These are phyloP conservation scores for Antigone vipio DNA, from an alignment of 2,113 vertebrate genomes.

Conservation along the genomic window DNA sequence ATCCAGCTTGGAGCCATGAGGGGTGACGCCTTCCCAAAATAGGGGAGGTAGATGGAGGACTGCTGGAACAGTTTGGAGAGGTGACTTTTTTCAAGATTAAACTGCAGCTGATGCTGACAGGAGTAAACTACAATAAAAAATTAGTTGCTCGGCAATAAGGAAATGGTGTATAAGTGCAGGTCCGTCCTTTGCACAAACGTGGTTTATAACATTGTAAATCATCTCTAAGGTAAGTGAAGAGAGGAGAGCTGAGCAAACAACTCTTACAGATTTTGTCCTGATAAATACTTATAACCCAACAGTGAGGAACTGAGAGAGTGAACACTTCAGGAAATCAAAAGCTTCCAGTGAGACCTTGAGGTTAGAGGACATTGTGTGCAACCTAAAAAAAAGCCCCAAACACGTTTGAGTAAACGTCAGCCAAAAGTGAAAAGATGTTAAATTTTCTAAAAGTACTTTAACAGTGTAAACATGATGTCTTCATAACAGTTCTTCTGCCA, in stretches of 20 bases:
- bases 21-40: neutral
- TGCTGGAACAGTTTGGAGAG: neutral
- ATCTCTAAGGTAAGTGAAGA: neutral
- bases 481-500: neutral
- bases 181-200: neutral
- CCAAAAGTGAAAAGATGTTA: neutral
- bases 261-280: neutral
- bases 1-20: neutral
- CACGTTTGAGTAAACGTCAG: neutral
- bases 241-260: neutral
- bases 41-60: neutral
- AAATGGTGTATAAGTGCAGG: neutral
- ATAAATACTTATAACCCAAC: neutral
- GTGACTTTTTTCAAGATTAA: neutral
- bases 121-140: neutral
- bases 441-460: neutral
- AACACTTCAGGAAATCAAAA: neutral
- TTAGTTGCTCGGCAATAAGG: neutral
- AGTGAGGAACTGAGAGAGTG: neutral
- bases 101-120: neutral
- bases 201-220: neutral
- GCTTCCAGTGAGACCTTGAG: neutral
- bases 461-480: neutral
- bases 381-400: accelerated
- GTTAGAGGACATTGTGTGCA: neutral